These are phyloP conservation scores for Eupithecia exiguata DNA, from an alignment of 2,888 invertebrate species.

Conservation along the genomic window DNA sequence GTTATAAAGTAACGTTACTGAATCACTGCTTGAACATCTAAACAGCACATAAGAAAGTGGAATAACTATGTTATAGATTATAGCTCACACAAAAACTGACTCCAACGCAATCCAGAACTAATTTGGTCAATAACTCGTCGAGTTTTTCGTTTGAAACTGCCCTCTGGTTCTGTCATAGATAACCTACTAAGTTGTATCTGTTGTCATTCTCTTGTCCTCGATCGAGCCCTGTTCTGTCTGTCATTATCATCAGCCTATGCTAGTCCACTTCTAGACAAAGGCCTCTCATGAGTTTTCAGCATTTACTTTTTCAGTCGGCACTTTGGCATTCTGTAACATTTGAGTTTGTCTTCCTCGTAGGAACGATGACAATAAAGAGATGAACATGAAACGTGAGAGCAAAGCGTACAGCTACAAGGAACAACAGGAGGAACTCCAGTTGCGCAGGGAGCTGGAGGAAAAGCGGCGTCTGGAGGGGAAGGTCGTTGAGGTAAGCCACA, in stretches of 20 bases:
- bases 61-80: too few species aligned
- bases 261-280: not conserved
- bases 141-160: too few species aligned
- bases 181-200: not conserved
- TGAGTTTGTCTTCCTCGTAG: conserved; percentile 49
- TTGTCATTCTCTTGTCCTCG: not conserved
- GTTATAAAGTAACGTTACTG: too few species aligned
- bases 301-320: not conserved
- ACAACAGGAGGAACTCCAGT: conserved; percentile 96
- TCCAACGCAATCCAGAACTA: not conserved
- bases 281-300: not conserved
- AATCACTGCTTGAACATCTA: too few species aligned
- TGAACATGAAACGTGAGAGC: conserved; percentile 97
- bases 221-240: not conserved
- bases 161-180: too few species aligned
- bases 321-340: not conserved
- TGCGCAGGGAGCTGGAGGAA: conserved; percentile 96
- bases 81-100: not conserved
- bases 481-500: conserved; percentile 80
- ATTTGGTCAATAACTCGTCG: too few species aligned
- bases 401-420: conserved; percentile 98
- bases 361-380: conserved; percentile 79
- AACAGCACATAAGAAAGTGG: too few species aligned
- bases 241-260: not conserved
- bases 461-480: conserved; percentile 92